Conservation (phyloP, 2,113 vertebrate species). For the Pan troglodytes region NHGRI_mPanTro3-v2.1_pri NC_072407.2:100859501-100860000, state of each 20-base stretch:
- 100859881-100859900: neutral
- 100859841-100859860: neutral
- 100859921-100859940: neutral
- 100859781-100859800: neutral
- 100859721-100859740: neutral
- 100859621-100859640: neutral
- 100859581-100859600: neutral
- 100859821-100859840: neutral
- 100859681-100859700: neutral
- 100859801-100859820: neutral
- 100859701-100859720: neutral
- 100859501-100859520: neutral
- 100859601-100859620: neutral
- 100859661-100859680: fast-evolving
- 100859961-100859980: neutral
- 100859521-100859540: neutral
- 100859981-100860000: neutral
- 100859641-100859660: neutral
- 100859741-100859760: neutral
- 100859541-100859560: neutral
- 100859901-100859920: neutral
- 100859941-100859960: neutral
- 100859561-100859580: neutral
- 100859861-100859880: neutral
- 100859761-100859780: neutral